phyloP scores from a whole-genome alignment of 2,888 invertebrate genomes.

The Chaetoderma sp. region DNA sequence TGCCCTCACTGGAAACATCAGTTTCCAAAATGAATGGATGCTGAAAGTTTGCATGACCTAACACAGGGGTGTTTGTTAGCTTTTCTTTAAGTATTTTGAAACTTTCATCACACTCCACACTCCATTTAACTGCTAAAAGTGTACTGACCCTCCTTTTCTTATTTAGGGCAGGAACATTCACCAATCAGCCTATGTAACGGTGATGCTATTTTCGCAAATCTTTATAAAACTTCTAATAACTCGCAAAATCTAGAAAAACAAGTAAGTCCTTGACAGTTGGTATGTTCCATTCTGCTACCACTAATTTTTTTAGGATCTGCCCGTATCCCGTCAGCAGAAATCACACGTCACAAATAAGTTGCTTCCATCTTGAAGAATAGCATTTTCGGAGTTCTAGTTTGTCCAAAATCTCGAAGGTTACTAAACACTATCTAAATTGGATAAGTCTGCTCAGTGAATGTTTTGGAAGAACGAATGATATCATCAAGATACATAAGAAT shows the following conservation, averaged over 20 bases:
- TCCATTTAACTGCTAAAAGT: not conserved
- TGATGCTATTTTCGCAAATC: conserved; percentile 1
- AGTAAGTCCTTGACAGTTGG: not conserved
- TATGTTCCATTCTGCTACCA: no score
- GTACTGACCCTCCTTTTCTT: not conserved
- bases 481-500: conserved; percentile 12
- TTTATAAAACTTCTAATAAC: conserved; percentile 3
- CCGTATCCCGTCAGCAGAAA: no score
- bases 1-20: not conserved
- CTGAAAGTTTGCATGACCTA: not conserved
- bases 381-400: conserved; percentile 7
- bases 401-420: conserved; percentile 7
- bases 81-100: not conserved
- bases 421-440: not conserved
- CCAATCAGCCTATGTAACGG: not conserved
- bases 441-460: not conserved
- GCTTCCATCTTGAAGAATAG: not conserved
- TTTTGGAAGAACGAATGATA: not conserved
- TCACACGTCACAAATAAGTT: conserved; percentile 2
- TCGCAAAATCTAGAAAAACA: not conserved
- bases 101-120: not conserved
- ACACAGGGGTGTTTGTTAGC: conserved; percentile 5
- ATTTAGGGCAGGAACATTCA: not conserved
- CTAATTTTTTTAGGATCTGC: not conserved
- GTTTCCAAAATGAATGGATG: conserved; percentile 1